These are phyloP conservation scores for Megalonaias nervosa DNA, from an alignment of 1,140 invertebrate genomes.

Conservation along the genomic window DNA sequence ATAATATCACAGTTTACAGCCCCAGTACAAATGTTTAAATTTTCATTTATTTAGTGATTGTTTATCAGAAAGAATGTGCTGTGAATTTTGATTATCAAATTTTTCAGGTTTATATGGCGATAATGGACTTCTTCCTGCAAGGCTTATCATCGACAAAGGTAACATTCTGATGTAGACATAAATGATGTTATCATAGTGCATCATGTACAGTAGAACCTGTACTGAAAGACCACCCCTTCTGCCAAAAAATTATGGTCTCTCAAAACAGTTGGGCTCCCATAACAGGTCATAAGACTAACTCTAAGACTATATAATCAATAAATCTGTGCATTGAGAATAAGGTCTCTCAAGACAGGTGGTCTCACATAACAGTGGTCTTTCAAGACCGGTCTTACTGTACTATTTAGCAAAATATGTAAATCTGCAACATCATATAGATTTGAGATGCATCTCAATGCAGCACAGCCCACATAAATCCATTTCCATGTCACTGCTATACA, in stretches of 20 bases:
- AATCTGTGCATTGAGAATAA: too few relatives aligned
- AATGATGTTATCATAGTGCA: neutral
- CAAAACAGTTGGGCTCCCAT: too few relatives aligned
- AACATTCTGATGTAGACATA: slow-evolving; percentile 12
- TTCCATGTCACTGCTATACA: too few relatives aligned
- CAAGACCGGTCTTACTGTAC: too few relatives aligned
- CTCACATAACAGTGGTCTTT: too few relatives aligned
- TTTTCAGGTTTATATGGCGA: slow-evolving; percentile 83
- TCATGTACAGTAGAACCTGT: neutral
- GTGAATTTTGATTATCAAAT: slow-evolving; percentile 33
- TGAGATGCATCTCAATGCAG: neutral
- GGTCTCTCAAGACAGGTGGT: too few relatives aligned
- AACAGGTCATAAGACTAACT: too few relatives aligned
- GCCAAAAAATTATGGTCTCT: too few relatives aligned
- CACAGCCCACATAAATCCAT: too few relatives aligned
- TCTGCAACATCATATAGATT: neutral
- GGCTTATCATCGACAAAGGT: slow-evolving; percentile 74
- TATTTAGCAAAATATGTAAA: too few relatives aligned
- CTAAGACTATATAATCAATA: too few relatives aligned
- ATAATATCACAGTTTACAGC: neutral
- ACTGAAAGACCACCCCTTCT: too few relatives aligned
- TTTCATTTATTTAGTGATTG: neutral
- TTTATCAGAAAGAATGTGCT: neutral
- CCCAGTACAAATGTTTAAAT: neutral
- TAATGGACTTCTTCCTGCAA: slow-evolving; percentile 84